Base-by-base conservation (phyloP, 2,113 vertebrate species). In the Leucopsar rothschildi region DNA sequence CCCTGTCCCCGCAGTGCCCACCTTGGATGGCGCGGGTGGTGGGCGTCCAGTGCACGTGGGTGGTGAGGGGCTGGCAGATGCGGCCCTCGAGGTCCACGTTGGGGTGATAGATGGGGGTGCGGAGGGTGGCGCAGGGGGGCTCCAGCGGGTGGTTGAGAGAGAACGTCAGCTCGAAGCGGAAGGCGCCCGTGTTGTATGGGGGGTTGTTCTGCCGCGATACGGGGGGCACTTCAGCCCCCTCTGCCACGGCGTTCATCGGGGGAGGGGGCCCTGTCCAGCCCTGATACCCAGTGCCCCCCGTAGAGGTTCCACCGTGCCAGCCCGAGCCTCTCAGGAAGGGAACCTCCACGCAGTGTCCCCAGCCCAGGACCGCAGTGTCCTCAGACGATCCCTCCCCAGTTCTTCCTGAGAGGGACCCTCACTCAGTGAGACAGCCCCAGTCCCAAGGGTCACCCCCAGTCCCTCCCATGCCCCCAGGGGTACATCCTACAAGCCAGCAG, bases 81-180 rank as follows among this genome's bases (percentile, higher is more conserved):
- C 12, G 20, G 3, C 98, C 98, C 1, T 87, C 5, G 6, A 12
- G 11, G 4, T 82, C 87, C 84, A 98, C 94, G 1, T 88, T 91
- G 21, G 98, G 97, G 70, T 98, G 98, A 90, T 98, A 97, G 93
- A 98, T 98, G 79, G 40, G 80, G 37, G 98, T 98, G n/a, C 27
- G 66, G 77, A 98, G 98, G 2, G n/a, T 96, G 78, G 79, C 37
- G 1, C 9, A 11, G 40, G 97, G 98, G 0, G 98, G 97, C 39
- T 4, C 95, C 33, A 97, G 40, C 0, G 98, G 98, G 60, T 97
- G 96, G 1, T 89, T 44, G 1, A 9, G 16, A 1, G 97, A 96
- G 92, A 98, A 98, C 25, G 5, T 75, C 71, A 98, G 82, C 66
- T 95, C 44, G 28, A 98, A 79, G 24, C 39, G 31, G 91, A 98